phyloP scores from a whole-genome alignment of 2,888 invertebrate species.

The Selenia dentaria region DNA sequence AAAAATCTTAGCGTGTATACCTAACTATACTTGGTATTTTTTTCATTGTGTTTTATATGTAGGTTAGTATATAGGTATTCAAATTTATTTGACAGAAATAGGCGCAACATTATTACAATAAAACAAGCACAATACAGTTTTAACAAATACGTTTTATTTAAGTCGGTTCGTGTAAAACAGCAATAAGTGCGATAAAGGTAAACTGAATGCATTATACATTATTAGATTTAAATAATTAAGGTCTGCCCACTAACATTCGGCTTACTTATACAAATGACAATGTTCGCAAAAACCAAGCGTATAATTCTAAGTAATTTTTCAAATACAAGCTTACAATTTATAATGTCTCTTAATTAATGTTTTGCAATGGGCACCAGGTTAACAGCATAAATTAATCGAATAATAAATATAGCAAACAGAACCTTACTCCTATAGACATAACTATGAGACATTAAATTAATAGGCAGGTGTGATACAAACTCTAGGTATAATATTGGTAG shows the following conservation, averaged over 20 bases:
- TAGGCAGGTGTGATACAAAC: slow-evolving; percentile 8
- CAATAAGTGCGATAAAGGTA: no score
- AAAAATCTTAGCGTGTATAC: no score
- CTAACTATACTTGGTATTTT: no score
- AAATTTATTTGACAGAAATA: no score
- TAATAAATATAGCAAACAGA: slow-evolving; percentile 1
- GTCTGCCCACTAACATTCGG: no score
- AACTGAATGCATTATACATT: not conserved
- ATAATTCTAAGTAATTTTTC: slow-evolving; percentile 21
- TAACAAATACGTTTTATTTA: no score
- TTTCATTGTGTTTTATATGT: no score
- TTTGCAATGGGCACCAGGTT: slow-evolving; percentile 20
- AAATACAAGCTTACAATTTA: slow-evolving; percentile 16
- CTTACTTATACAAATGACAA: slow-evolving; percentile 5
- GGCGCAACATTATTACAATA: no score
- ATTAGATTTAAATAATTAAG: no score
- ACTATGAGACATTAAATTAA: not conserved
- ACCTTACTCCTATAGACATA: slow-evolving; percentile 3
- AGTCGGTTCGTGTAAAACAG: no score
- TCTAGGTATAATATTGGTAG: slow-evolving; percentile 12
- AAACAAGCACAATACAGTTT: no score
- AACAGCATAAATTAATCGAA: slow-evolving; percentile 6
- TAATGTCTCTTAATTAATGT: slow-evolving; percentile 23
- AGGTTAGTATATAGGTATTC: no score
- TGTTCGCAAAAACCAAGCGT: slow-evolving; percentile 10